A percentile compares a stretch with the other conserved stretches of the same genome.
These are phyloP conservation scores for Mus caroli DNA, from an alignment of 2,797 vertebrate genomes.

Conservation along the genomic window DNA sequence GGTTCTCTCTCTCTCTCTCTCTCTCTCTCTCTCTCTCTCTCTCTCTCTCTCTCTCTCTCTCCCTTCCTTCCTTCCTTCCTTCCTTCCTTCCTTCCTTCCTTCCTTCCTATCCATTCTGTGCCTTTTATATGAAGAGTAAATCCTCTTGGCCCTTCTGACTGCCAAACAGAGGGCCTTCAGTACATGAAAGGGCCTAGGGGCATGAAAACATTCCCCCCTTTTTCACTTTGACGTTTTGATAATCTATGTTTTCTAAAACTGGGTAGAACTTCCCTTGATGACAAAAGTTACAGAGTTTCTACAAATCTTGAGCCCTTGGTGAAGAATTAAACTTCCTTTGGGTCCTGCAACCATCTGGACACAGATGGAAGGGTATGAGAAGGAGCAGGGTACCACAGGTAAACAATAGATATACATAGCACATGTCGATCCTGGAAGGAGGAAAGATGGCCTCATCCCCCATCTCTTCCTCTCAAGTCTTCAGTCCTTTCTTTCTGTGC, in stretches of 20 bases:
- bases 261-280: neutral
- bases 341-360: neutral
- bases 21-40: too few species aligned
- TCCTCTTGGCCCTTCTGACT: neutral
- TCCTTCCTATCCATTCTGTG: neutral
- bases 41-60: fast-evolving
- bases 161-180: neutral
- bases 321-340: neutral
- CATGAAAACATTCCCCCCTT: neutral
- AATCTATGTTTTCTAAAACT: neutral
- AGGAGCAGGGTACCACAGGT: neutral
- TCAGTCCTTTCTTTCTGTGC: neutral
- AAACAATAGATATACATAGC: neutral
- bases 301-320: neutral
- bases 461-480: neutral
- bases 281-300: neutral
- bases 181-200: neutral
- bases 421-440: neutral
- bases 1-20: too few species aligned
- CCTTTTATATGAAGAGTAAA: neutral
- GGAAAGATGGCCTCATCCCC: neutral
- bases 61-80: too few species aligned
- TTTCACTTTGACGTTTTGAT: neutral
- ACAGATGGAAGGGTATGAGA: neutral
- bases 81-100: neutral